These are phyloP conservation scores for Meghimatium bilineatum DNA, from an alignment of 2,888 invertebrate genomes.

Conservation along the genomic window DNA sequence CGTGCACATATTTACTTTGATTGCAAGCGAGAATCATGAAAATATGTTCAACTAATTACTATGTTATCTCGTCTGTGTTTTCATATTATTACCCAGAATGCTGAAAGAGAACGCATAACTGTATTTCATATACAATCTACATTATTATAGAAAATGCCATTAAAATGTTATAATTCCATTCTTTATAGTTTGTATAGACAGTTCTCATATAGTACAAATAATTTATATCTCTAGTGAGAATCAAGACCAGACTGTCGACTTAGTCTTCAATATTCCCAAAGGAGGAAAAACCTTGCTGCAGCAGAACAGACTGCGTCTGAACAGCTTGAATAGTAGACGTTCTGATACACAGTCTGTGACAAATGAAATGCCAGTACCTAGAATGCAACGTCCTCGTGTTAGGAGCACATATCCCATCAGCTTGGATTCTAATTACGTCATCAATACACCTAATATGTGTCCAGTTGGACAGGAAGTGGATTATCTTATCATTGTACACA, in stretches of 20 bases:
- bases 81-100: too few relatives aligned
- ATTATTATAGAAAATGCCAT: too few relatives aligned
- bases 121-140: too few relatives aligned
- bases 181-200: not conserved
- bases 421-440: slow-evolving; percentile 59
- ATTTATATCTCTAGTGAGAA: slow-evolving; percentile 24
- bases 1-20: too few relatives aligned
- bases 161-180: not conserved
- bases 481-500: slow-evolving; percentile 65
- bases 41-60: too few relatives aligned
- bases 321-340: not conserved
- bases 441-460: slow-evolving; percentile 64
- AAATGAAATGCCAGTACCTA: not conserved
- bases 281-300: not conserved
- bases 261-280: slow-evolving; percentile 47
- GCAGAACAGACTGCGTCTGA: not conserved
- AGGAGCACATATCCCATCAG: slow-evolving; percentile 57
- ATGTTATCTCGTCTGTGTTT: too few relatives aligned
- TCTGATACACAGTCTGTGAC: not conserved
- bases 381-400: not conserved
- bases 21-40: too few relatives aligned
- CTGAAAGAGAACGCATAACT: too few relatives aligned
- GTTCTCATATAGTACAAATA: not conserved
- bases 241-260: slow-evolving; percentile 45
- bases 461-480: slow-evolving; percentile 54